Evolutionary conservation across 2,113 vertebrate genomes (phyloP).

Genomic region (Sarotherodon lohbergeri): DNA sequence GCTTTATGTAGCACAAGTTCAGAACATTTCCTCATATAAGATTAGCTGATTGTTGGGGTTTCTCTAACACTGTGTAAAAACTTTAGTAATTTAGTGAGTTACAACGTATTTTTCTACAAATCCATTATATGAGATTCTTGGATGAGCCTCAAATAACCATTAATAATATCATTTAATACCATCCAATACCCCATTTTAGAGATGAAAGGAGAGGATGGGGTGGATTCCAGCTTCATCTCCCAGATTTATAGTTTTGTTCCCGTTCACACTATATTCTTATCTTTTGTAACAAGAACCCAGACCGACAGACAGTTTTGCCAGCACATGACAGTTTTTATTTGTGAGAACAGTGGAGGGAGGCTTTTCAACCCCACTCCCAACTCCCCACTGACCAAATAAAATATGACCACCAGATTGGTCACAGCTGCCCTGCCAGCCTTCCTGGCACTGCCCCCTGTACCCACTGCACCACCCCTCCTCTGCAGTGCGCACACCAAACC

Average conservation of each 20-base stretch:
- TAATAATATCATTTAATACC: neutral
- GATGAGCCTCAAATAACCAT: neutral
- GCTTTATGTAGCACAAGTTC: neutral
- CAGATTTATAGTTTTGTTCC: neutral
- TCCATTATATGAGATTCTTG: neutral
- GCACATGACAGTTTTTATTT: neutral
- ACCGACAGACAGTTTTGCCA: neutral
- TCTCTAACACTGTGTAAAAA: neutral
- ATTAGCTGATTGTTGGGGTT: neutral
- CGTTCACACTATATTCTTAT: neutral
- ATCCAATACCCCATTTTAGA: neutral
- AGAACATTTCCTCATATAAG: neutral
- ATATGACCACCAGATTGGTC: too few relatives aligned
- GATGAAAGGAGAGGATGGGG: neutral
- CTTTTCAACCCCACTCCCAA: neutral
- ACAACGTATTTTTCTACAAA: neutral
- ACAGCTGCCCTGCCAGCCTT: too few relatives aligned
- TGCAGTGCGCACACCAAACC: too few relatives aligned
- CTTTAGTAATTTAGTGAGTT: neutral
- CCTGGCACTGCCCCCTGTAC: too few relatives aligned
- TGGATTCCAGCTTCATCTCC: neutral
- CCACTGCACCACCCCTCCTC: too few relatives aligned
- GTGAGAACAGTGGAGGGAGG: neutral
- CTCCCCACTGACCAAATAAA: too few relatives aligned
- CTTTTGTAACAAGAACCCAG: neutral